Conservation (phyloP, 2,888 invertebrate genomes). For the Unio pictorum region DNA sequence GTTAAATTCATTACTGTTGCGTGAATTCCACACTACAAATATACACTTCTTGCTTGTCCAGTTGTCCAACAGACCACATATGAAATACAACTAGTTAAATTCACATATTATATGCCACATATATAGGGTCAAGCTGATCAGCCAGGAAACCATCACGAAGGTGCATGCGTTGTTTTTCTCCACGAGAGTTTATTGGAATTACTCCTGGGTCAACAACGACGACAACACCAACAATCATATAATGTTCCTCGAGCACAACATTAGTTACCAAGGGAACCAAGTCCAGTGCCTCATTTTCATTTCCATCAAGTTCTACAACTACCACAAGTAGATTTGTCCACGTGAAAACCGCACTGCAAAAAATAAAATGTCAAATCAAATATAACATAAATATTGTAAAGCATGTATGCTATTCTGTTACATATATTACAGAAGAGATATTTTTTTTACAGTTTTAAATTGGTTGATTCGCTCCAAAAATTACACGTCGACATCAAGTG, state of each 20-base stretch:
- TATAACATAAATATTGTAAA: too few relatives aligned
- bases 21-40: too few relatives aligned
- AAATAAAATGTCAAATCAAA: constrained; percentile 3
- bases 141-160: constrained; percentile 97
- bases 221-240: constrained; percentile 98
- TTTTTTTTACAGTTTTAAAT: too few relatives aligned
- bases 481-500: too few relatives aligned
- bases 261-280: constrained; percentile 98
- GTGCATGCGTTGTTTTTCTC: constrained; percentile 99
- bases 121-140: constrained; percentile 99
- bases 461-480: too few relatives aligned
- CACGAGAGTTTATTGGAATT: constrained; percentile 79
- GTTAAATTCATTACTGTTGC: too few relatives aligned
- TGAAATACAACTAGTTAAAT: too few relatives aligned
- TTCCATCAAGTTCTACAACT: constrained; percentile 97
- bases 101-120: constrained; percentile 99
- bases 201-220: constrained; percentile 94
- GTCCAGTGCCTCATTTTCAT: constrained; percentile 98
- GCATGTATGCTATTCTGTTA: too few relatives aligned
- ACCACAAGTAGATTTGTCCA: constrained; percentile 99
- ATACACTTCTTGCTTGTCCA: too few relatives aligned
- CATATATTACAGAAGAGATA: too few relatives aligned
- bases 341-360: constrained; percentile 95
- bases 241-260: constrained; percentile 97
- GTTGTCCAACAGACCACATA: too few relatives aligned